Evolutionary conservation across 1,140 invertebrate genomes (phyloP), one percentile per base, ranked within the genome.

Genomic region (Proales similis): DNA sequence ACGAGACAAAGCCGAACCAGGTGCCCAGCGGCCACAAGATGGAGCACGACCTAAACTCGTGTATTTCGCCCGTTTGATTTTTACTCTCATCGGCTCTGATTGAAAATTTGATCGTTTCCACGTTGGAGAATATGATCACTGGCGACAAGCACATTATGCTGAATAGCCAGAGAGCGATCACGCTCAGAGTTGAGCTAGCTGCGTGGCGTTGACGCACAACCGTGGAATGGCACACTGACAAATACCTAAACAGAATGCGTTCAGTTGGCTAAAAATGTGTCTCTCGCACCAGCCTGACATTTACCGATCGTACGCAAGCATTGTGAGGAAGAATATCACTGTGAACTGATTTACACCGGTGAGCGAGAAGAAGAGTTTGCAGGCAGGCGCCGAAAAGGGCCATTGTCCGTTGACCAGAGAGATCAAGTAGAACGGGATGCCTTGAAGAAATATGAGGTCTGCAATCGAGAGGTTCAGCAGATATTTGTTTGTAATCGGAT

Each of bases 401-500:
- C 69, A 70, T 12, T 66, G 33, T 2, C 39, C 60, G n/a, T 66
- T 69, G 9, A 69, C 47, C 20, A 66, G 57, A 2, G 68, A 68
- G 4, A 60, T 63, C 11, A 64, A 42, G 17, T 69, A 68, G 32
- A 69, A 70, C 22, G 69, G 69, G 27, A 69, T 69, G 32, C 67
- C 67, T 4, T 48, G 38, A n/a, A 67, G 65, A 64, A 67, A 68
- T n/a, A 70, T 33, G 12, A 74, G 67, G 46, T 75, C 73, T 0
- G 74, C 71, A 6, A 72, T 66, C 1, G 72, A 71, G 20, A 75
- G 64, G 63, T 75, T 74, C 22, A 71, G 70, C 30, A 75, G 66
- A 53, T 74, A 72, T 51, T 71, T 72, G 61, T 74, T 74, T 3
- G 73, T 74, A 53, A 70, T 66, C 12, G 70, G 72, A 24, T 71